phyloP scores from a whole-genome alignment of 2,113 vertebrate species.

The Chelonoidis abingdonii region DNA sequence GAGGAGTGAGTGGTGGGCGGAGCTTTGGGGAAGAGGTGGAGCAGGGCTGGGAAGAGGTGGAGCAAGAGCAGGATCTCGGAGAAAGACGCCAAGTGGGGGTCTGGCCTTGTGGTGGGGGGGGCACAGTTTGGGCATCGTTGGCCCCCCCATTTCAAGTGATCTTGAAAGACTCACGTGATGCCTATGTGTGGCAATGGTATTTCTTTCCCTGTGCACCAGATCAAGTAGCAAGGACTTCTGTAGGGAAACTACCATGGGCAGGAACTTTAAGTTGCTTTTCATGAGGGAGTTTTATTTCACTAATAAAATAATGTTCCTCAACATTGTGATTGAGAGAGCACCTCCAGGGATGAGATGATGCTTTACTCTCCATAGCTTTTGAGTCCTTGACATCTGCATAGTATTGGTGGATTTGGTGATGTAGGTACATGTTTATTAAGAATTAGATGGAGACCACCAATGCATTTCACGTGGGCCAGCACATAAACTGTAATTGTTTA shows the following conservation, averaged over 20 bases:
- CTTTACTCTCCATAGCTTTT: not conserved
- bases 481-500: not conserved
- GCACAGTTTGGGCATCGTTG: no score
- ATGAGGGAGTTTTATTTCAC: constrained; percentile 4
- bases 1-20: no score
- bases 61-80: no score
- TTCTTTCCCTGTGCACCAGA: not conserved
- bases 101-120: no score
- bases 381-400: not conserved
- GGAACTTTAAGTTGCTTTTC: not conserved
- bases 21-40: no score
- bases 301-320: not conserved
- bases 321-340: not conserved
- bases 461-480: not conserved
- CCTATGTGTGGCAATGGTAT: not conserved
- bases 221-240: not conserved
- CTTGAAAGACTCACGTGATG: no score
- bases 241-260: not conserved
- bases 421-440: not conserved
- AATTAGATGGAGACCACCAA: not conserved
- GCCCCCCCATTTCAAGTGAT: no score
- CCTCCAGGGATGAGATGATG: not conserved
- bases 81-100: no score
- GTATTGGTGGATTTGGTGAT: not conserved
- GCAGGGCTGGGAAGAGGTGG: no score